These are phyloP conservation scores for Camponotus vicinus DNA, from an alignment of 1,140 invertebrate genomes.

Conservation along the genomic window DNA sequence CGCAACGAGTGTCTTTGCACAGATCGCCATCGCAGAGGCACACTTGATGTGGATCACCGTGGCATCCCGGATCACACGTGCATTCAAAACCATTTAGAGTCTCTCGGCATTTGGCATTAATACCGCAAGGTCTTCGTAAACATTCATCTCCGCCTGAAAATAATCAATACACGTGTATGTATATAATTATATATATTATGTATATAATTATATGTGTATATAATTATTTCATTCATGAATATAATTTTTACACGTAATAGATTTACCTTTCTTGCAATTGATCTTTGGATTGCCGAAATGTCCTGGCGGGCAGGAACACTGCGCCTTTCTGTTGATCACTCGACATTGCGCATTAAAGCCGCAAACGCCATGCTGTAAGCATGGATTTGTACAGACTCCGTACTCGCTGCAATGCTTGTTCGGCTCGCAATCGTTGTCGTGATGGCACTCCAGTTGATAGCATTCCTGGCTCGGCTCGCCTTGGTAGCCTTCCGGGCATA, in stretches of 20 bases:
- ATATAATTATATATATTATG: too few relatives aligned
- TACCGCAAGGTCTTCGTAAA: conserved; percentile 92
- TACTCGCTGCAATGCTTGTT: conserved; percentile 92
- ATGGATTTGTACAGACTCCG: conserved; percentile 94
- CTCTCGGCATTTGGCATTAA: conserved; percentile 93
- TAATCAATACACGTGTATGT: background rate
- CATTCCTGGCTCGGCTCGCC: conserved; percentile 92
- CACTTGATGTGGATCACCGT: conserved; percentile 92
- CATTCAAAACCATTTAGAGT: conserved; percentile 91
- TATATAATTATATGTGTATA: background rate
- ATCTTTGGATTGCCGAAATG: conserved; percentile 93
- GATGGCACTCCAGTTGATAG: conserved; percentile 91
- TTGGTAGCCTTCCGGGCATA: conserved; percentile 94
- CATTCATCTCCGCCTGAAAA: conserved; percentile 89
- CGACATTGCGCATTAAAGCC: conserved; percentile 95
- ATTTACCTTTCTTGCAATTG: conserved; percentile 90
- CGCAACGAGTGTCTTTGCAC: conserved; percentile 92
- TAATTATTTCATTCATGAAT: background rate
- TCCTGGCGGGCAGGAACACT: conserved; percentile 94
- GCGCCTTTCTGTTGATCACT: conserved; percentile 91
- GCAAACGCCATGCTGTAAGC: conserved; percentile 91
- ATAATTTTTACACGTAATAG: background rate
- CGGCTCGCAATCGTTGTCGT: conserved; percentile 92
- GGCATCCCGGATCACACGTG: conserved; percentile 92
- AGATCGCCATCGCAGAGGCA: conserved; percentile 91